Evolutionary conservation across 2,888 invertebrate genomes (phyloP).

Genomic region (Scaptomyza reducta): DNA sequence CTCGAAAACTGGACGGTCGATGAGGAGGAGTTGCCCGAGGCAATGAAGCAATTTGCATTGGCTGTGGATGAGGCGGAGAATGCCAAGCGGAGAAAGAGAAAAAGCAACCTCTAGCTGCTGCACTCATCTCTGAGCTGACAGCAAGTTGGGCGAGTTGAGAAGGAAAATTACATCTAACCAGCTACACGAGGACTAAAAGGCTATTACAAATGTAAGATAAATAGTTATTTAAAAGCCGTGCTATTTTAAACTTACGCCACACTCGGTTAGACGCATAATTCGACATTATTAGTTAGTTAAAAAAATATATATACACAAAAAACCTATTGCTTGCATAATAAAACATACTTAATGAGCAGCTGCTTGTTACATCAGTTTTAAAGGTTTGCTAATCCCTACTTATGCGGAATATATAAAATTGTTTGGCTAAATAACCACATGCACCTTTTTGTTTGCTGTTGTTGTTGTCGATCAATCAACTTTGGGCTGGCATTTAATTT

Average conservation of each 20-base stretch:
- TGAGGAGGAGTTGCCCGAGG: conserved; percentile 33
- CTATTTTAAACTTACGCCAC: background rate
- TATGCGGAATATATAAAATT: conserved; percentile 13
- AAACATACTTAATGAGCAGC: conserved; percentile 3
- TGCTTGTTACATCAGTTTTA: background rate
- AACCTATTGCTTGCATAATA: background rate
- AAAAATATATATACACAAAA: background rate
- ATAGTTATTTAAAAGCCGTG: conserved; percentile 16
- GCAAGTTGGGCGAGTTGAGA: conserved; percentile 38
- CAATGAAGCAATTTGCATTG: conserved; percentile 55
- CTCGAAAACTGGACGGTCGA: conserved; percentile 72
- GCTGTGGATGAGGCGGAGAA: conserved; percentile 61
- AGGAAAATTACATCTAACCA: background rate
- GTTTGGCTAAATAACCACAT: conserved; percentile 39
- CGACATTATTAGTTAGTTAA: background rate
- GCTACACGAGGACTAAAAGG: background rate
- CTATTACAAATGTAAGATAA: conserved; percentile 1
- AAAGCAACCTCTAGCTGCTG: conserved; percentile 80
- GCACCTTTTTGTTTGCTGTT: conserved; percentile 55
- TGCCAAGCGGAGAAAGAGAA: conserved; percentile 71
- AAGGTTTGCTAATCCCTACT: background rate
- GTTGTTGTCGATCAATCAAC: conserved; percentile 47
- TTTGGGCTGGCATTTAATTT: conserved; percentile 68
- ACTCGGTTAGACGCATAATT: conserved; percentile 1
- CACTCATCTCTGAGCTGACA: conserved; percentile 52